Conservation (phyloP, 2,888 invertebrate genomes). For the Catocala fraxini region DNA sequence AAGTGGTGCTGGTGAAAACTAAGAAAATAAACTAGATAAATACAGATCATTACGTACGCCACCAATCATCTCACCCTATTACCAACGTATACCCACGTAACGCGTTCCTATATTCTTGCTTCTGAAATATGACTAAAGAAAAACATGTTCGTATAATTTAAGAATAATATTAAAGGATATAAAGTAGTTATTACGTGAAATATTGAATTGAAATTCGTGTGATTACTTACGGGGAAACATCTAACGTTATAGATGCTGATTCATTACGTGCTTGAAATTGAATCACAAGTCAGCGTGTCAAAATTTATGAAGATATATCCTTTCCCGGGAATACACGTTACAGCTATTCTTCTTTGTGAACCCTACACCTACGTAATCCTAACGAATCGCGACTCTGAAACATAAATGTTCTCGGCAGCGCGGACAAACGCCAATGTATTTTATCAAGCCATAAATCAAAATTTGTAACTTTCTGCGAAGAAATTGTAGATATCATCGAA, state of each 20-base stretch:
- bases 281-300: slow-evolving; percentile 50
- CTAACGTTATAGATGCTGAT: slow-evolving; percentile 57
- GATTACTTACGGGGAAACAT: slow-evolving; percentile 50
- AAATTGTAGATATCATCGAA: slow-evolving; percentile 10
- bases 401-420: background rate
- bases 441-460: slow-evolving; percentile 16
- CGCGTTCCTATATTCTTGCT: background rate
- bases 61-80: too few species aligned
- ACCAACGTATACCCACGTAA: too few species aligned
- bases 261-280: slow-evolving; percentile 59
- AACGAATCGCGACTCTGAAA: background rate
- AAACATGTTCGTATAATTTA: slow-evolving; percentile 8
- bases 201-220: too few species aligned
- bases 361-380: slow-evolving; percentile 4
- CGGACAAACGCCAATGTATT: background rate
- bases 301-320: slow-evolving; percentile 35
- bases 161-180: slow-evolving; percentile 1
- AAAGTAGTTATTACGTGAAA: slow-evolving; percentile 3
- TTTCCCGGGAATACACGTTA: slow-evolving; percentile 17
- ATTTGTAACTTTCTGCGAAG: background rate
- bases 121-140: slow-evolving; percentile 14
- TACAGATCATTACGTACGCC: too few species aligned
- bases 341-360: slow-evolving; percentile 8
- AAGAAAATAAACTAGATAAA: too few species aligned
- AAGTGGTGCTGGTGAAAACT: too few species aligned